Evolutionary conservation across 2,888 invertebrate species (phyloP).

Genomic region (Cybosia mesomella): DNA sequence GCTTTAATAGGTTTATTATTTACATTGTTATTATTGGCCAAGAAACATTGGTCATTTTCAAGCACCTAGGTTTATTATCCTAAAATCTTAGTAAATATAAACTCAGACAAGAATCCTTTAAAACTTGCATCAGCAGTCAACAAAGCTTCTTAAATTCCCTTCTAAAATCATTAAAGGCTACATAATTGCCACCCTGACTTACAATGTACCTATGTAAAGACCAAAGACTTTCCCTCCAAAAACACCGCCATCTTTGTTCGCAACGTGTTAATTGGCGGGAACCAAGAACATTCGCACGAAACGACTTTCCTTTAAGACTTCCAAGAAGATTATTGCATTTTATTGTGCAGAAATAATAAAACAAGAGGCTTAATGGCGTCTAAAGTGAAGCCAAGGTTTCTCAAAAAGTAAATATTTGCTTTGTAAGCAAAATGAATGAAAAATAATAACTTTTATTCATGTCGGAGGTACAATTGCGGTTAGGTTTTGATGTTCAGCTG

Average conservation of each 20-base stretch:
- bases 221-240: slow-evolving; percentile 68
- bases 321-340: slow-evolving; percentile 65
- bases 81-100: background rate
- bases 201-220: slow-evolving; percentile 65
- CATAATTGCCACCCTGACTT: slow-evolving; percentile 64
- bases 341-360: slow-evolving; percentile 56
- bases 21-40: background rate
- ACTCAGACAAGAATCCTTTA: slow-evolving; percentile 11
- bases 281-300: slow-evolving; percentile 65
- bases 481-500: slow-evolving; percentile 1
- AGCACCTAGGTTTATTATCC: background rate
- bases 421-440: slow-evolving; percentile 22
- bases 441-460: slow-evolving; percentile 12
- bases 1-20: no score
- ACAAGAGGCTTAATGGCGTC: slow-evolving; percentile 48
- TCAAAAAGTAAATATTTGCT: slow-evolving; percentile 32
- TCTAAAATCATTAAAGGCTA: slow-evolving; percentile 53
- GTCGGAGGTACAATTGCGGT: slow-evolving; percentile 5
- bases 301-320: slow-evolving; percentile 59
- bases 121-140: slow-evolving; percentile 18
- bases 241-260: slow-evolving; percentile 75
- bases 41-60: background rate
- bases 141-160: slow-evolving; percentile 26
- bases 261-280: slow-evolving; percentile 81
- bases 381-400: slow-evolving; percentile 45